Base-by-base conservation (phyloP, 2,797 vertebrate species). In the Epinephelus malabaricus region DNA sequence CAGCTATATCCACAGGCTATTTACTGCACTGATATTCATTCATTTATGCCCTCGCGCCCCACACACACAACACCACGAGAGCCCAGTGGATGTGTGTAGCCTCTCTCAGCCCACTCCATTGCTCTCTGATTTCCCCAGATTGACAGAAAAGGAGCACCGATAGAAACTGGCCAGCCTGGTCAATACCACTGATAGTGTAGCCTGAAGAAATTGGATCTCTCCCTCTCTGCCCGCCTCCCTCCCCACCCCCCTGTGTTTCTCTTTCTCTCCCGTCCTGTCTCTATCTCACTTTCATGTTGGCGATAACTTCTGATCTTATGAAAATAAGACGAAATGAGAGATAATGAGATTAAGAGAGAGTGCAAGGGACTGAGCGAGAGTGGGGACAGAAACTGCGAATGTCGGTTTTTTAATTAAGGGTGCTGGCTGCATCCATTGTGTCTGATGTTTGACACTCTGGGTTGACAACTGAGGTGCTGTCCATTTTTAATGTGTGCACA, bases 121-220 rank as follows among this genome's bases (percentile, higher is more conserved):
- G 85, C 79, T 89, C 87, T 95, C 89, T 92, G 90, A 93, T 95
- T 95, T 94, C 93, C 88, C 80, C 84, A 91, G 92, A 95, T 92
- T 95, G 92, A 95, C 90, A 92, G 90, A 94, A 93, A 93, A 89
- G 86, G 85, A 86, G 86, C 88, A 79, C 90, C 71, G 90, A 92
- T 92, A 93, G 89, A 91, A 90, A 89, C 82, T 64, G 82, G 84
- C 84, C 84, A 60, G 84, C 81, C 73, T 88, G 89, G 90, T 94
- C 94, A 94, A 95, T 95, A 91, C 76, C 62, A 73, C 85, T 90
- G 92, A 91, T 78, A 91, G 87, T 89, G 75, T 82, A 92, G 90
- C 88, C 80, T 67, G 54, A 69, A 86, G 94, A 93, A 94, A 95
- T 88, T 55, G 78, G 85, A 95, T 93, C 90, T 60, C 82, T 84